Conservation (phyloP, 2,888 invertebrate species). For the Lithophane semibrunnea region DNA sequence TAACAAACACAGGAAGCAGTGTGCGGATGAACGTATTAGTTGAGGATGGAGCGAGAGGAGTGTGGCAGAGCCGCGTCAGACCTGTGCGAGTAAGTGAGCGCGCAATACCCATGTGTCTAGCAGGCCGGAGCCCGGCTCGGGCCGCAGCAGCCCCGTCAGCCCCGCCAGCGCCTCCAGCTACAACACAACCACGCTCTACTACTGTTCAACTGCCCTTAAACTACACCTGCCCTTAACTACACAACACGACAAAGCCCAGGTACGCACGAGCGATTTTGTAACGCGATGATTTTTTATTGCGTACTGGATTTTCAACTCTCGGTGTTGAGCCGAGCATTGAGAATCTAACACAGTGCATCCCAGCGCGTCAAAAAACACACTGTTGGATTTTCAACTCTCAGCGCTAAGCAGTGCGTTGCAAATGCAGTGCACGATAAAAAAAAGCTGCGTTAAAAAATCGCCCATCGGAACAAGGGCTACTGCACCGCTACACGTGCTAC, state of each 20-base stretch:
- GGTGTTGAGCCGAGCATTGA: not conserved
- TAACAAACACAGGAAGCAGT: constrained; percentile 75
- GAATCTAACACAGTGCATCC: not conserved
- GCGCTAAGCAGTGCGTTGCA: not conserved
- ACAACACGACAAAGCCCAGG: constrained; percentile 10
- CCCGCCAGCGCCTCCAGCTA: constrained; percentile 90
- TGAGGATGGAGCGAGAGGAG: constrained; percentile 71
- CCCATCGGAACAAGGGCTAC: not conserved
- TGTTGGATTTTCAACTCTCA: not conserved
- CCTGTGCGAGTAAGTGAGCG: constrained; percentile 91
- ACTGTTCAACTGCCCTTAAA: constrained; percentile 58
- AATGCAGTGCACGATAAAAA: not conserved
- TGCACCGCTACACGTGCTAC: constrained; percentile 23
- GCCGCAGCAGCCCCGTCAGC: constrained; percentile 89
- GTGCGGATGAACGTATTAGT: constrained; percentile 62
- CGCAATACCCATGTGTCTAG: constrained; percentile 91
- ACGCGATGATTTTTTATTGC: not conserved
- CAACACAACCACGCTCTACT: constrained; percentile 82
- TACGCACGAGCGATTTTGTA: not conserved
- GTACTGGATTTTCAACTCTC: not conserved
- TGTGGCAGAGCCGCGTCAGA: constrained; percentile 84
- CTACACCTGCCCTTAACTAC: constrained; percentile 25
- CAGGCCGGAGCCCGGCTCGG: constrained; percentile 87
- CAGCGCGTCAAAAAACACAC: not conserved
- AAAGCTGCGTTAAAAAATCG: not conserved